Conservation (phyloP, 23 tunicate genomes). For the Botrylloides violaceus region DNA sequence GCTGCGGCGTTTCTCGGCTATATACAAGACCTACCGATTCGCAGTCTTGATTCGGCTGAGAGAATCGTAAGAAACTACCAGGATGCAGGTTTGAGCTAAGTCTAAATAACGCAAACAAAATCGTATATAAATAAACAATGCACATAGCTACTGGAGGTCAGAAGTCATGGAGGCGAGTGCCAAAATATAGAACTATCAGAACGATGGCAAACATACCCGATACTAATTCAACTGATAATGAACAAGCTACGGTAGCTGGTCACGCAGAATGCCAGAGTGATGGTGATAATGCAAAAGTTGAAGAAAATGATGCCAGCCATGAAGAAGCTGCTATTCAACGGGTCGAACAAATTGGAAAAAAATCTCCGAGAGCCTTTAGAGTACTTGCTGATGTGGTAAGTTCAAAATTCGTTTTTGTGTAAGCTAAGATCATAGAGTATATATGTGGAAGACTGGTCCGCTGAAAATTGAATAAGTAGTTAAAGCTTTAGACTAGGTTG, state of each 20-base stretch:
- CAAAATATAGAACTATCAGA: neutral
- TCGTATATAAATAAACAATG: neutral
- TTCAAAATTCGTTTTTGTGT: neutral
- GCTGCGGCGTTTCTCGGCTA: too few species aligned
- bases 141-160: neutral
- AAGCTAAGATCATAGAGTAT: slow-evolving; percentile 23
- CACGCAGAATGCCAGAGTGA: neutral
- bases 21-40: too few species aligned
- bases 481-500: too few species aligned
- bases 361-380: neutral
- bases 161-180: neutral
- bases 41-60: neutral
- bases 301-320: too few species aligned
- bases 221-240: neutral
- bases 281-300: neutral
- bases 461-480: too few species aligned
- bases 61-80: neutral
- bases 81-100: slow-evolving; percentile 2
- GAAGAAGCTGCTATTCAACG: neutral
- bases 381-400: neutral
- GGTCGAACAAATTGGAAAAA: neutral
- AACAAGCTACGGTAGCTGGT: neutral
- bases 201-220: neutral
- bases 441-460: slow-evolving; percentile 55
- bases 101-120: neutral